These are phyloP conservation scores for Dasyprocta punctata DNA, from an alignment of 2,113 vertebrate species.

Conservation along the genomic window DNA sequence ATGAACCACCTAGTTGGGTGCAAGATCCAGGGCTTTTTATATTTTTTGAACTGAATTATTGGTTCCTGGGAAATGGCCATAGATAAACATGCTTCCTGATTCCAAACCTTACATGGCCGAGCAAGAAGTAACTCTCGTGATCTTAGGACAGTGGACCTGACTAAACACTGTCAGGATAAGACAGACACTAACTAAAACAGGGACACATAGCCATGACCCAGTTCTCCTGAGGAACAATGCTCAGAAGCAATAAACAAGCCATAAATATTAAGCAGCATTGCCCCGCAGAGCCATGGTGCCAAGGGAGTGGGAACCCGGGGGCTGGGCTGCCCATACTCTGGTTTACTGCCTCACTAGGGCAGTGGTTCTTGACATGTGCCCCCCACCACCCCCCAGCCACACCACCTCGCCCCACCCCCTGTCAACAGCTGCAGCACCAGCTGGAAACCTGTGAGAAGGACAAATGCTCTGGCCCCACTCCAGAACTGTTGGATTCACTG, in stretches of 20 bases:
- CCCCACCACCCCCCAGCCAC: too few relatives aligned
- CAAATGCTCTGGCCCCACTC: not conserved
- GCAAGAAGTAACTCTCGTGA: not conserved
- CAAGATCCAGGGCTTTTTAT: not conserved
- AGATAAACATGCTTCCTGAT: conserved; percentile 43
- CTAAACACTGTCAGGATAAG: not conserved
- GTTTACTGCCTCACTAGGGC: not conserved
- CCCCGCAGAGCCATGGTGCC: not conserved
- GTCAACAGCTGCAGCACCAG: not conserved
- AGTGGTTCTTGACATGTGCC: not conserved
- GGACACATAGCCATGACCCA: not conserved
- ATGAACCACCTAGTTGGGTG: not conserved
- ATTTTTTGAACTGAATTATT: conserved; percentile 5
- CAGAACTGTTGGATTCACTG: not conserved
- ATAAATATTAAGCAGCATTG: accelerated
- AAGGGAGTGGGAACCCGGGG: too few relatives aligned
- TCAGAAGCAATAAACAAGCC: not conserved
- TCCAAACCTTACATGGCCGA: not conserved
- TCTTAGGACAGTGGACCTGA: not conserved
- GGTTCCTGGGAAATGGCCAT: conserved; percentile 24
- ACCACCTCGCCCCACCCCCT: too few relatives aligned
- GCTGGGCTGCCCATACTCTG: not conserved
- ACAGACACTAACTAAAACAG: not conserved
- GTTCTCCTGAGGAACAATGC: not conserved
- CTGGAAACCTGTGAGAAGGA: not conserved